Evolutionary conservation across 2,888 invertebrate genomes (phyloP), one percentile per base, ranked within the genome.

Genomic region (Selenia dentaria): DNA sequence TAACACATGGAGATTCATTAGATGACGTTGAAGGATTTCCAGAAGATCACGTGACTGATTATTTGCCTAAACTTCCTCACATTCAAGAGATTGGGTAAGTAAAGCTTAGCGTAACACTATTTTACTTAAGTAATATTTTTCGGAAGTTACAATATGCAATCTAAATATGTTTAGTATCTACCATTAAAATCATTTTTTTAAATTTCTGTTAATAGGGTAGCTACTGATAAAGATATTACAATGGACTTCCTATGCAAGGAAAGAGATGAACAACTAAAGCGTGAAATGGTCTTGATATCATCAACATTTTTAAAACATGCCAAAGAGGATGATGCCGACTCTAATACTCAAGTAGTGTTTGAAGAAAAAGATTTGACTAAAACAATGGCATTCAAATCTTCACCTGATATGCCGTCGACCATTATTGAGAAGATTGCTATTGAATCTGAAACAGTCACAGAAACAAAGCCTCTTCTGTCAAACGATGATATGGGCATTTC

Each of bases 11-110:
- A 25, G 91, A 91, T 59, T 91, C 91, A 2, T 70, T 91, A 43
- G 91, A 91, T 70, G 91, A 91, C 24, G 91, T 91, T 1, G 91
- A 91, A 80, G 91, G 87, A 20, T 91, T 91, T 31, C 91, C 90
- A 18, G 90, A 91, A 68, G 89, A 89, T 47, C 88, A 89, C 48
- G 85, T 86, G 1, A 74, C 74, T 14, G 90, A 90, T 56, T 89
- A 89, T 44, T 71, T 89, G 10, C 87, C 85, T 55, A 88, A 79
- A 65, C 59, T 91, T 32, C 91, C 91, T 27, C 81, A 91, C 56
- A 91, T 91, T 57, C 79, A 83, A 44, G 91, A 91, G 80, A 73
- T 83, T 13, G 79, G 88, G 91, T 91, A 75, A 65, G 68, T 41
- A 14, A 16, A 26, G n/a, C n/a, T n/a, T n/a, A n/a, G n/a, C n/a